Percentiles rank a stretch among this genome's conserved stretches.
Evolutionary conservation across 2,797 vertebrate species (phyloP).

Genomic region (Phoeniculus purpureus): DNA sequence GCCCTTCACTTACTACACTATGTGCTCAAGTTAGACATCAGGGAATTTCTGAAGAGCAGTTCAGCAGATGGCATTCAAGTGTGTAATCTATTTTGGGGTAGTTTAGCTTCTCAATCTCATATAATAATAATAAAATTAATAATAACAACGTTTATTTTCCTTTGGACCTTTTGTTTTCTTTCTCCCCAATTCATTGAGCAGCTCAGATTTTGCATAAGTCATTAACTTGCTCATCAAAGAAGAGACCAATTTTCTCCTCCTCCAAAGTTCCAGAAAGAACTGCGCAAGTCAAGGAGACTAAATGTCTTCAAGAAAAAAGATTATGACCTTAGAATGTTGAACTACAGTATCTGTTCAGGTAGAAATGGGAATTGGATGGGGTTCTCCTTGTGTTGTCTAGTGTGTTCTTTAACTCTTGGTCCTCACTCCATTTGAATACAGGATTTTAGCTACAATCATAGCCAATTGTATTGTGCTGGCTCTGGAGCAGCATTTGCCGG

Average conservation of each 20-base stretch:
- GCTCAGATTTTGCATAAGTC: background rate
- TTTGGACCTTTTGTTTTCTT: background rate
- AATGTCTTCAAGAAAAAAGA: background rate
- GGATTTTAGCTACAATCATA: constrained; percentile 98
- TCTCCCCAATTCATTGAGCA: background rate
- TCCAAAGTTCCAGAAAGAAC: background rate
- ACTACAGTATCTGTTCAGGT: background rate
- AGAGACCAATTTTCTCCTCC: background rate
- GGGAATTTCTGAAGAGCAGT: background rate
- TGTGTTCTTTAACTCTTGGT: constrained; percentile 60
- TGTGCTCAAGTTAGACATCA: background rate
- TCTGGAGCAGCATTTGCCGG: constrained; percentile 96
- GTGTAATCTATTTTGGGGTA: background rate
- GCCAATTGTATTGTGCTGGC: constrained; percentile 98
- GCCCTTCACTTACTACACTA: background rate
- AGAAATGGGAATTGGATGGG: background rate
- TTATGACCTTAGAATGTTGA: background rate
- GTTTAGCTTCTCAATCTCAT: background rate
- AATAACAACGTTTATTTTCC: background rate
- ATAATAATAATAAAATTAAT: background rate
- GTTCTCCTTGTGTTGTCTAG: background rate
- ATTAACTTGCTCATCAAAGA: background rate
- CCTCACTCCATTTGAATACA: constrained; percentile 96
- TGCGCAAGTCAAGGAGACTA: background rate
- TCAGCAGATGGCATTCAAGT: background rate